These are phyloP conservation scores for Alcis repandata DNA, from an alignment of 2,888 invertebrate species.

Conservation along the genomic window DNA sequence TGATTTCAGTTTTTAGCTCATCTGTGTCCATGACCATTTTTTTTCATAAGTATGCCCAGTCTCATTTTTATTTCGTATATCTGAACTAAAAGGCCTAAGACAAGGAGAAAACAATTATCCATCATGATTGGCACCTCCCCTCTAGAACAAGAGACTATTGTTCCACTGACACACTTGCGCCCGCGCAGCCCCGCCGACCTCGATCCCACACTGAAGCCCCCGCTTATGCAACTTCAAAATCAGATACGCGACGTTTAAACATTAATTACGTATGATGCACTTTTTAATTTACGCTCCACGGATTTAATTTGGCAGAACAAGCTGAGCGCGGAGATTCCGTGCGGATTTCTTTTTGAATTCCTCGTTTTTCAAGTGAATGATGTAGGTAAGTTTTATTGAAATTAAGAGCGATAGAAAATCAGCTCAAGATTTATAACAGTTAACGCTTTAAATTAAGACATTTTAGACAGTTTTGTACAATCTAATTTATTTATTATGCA, in stretches of 20 bases:
- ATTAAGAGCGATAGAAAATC: conserved; percentile 16
- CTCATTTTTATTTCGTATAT: conserved; percentile 2
- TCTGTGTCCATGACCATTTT: no score
- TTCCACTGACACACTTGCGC: conserved; percentile 73
- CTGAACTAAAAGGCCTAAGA: conserved; percentile 22
- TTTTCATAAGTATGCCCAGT: no score
- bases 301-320: conserved; percentile 48
- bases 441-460: not conserved
- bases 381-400: conserved; percentile 12
- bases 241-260: conserved; percentile 53
- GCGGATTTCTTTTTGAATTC: conserved; percentile 34
- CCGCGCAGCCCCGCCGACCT: conserved; percentile 62
- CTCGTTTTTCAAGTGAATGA: conserved; percentile 19
- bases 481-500: conserved; percentile 3
- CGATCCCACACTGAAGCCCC: conserved; percentile 75
- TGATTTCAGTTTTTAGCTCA: no score
- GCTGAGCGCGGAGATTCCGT: conserved; percentile 21
- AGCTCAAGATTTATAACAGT: conserved; percentile 20
- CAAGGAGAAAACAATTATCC: conserved; percentile 40
- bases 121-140: conserved; percentile 45
- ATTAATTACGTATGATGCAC: conserved; percentile 52
- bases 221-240: conserved; percentile 70
- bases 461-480: not conserved
- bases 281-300: conserved; percentile 55
- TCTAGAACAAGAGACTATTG: conserved; percentile 55